phyloP scores from a whole-genome alignment of 2,797 vertebrate genomes.

The Prionace glauca region DNA sequence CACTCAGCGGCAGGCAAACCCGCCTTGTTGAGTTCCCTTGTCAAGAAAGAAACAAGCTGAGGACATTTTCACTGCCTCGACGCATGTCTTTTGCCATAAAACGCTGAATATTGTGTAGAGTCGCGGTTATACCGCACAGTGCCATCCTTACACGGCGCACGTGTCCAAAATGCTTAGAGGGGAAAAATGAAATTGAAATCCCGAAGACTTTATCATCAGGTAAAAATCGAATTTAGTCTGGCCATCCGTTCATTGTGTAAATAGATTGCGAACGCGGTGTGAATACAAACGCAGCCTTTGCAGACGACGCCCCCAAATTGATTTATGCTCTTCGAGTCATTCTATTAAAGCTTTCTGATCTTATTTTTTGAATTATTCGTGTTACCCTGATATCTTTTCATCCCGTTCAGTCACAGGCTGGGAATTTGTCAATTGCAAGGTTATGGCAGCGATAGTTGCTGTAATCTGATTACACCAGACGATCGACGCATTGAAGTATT shows the following conservation, averaged over 20 bases:
- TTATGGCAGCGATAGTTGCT: neutral
- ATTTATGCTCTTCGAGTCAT: constrained; percentile 42
- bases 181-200: constrained; percentile 44
- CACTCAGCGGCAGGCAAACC: neutral
- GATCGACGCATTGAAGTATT: neutral
- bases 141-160: constrained; percentile 43
- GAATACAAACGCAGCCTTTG: constrained; percentile 46
- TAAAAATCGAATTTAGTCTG: constrained; percentile 47
- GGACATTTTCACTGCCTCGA: constrained; percentile 36
- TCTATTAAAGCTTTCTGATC: constrained; percentile 43
- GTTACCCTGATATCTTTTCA: neutral
- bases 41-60: neutral
- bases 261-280: constrained; percentile 40
- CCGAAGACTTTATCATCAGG: constrained; percentile 46
- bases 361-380: constrained; percentile 38
- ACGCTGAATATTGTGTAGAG: constrained; percentile 47
- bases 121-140: constrained; percentile 47
- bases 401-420: neutral
- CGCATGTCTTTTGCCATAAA: constrained; percentile 40
- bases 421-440: constrained; percentile 17
- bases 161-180: constrained; percentile 40
- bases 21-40: neutral
- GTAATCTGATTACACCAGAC: neutral
- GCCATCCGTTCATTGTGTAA: constrained; percentile 43
- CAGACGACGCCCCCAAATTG: constrained; percentile 40